Evolutionary conservation across 2,888 invertebrate species (phyloP).

Genomic region (Hipparchia semele): DNA sequence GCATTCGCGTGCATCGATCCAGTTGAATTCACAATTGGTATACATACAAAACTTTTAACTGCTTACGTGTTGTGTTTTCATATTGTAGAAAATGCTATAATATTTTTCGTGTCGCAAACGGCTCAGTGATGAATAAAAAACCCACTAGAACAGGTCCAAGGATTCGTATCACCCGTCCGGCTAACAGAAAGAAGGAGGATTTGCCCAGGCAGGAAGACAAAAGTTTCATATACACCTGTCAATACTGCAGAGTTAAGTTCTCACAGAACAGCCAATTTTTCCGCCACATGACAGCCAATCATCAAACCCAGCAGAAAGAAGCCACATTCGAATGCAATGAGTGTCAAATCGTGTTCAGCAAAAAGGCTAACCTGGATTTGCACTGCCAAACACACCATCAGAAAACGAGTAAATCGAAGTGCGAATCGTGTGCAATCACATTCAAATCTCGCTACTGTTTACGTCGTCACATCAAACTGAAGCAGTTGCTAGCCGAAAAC

Average conservation of each 20-base stretch:
- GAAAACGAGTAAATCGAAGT: conserved; percentile 66
- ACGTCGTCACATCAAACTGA: conserved; percentile 68
- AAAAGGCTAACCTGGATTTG: conserved; percentile 63
- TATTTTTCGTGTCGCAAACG: conserved; percentile 15
- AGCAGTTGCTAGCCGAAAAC: conserved; percentile 68
- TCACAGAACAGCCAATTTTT: conserved; percentile 75
- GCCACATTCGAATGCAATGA: conserved; percentile 72
- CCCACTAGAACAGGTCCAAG: conserved; percentile 66
- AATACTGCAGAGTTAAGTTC: conserved; percentile 72
- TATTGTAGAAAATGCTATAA: conserved; percentile 24
- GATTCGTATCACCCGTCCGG: conserved; percentile 68
- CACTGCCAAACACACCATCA: conserved; percentile 73
- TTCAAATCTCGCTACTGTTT: conserved; percentile 76
- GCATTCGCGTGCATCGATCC: background rate
- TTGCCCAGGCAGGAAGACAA: conserved; percentile 56
- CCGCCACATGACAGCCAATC: conserved; percentile 75
- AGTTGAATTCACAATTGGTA: background rate
- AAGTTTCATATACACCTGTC: conserved; percentile 68
- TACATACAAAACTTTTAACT: conserved; percentile 11
- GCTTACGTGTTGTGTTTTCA: conserved; percentile 42
- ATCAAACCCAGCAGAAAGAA: conserved; percentile 65
- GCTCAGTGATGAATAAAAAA: conserved; percentile 73
- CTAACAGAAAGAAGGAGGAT: conserved; percentile 56
- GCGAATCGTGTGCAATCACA: conserved; percentile 70
- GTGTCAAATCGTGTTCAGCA: conserved; percentile 69